phyloP scores from a whole-genome alignment of 2,797 vertebrate species.

The Diglossa cyanea region DNA sequence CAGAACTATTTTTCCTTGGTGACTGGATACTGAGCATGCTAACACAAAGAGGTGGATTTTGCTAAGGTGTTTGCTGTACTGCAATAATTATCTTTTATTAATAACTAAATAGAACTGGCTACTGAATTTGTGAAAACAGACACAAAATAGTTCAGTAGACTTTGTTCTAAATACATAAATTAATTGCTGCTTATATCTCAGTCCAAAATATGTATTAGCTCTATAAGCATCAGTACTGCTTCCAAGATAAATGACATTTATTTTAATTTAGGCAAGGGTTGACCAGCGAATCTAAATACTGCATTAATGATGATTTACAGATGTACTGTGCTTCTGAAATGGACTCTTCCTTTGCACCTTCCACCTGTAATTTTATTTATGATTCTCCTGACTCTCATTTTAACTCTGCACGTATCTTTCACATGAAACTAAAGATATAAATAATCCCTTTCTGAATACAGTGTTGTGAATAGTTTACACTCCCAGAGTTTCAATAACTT shows the following conservation, averaged over 20 bases:
- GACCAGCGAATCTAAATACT: neutral
- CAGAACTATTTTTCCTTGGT: neutral
- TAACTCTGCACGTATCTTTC: neutral
- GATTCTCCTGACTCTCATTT: neutral
- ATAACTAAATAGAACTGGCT: neutral
- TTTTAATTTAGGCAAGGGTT: neutral
- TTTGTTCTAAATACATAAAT: neutral
- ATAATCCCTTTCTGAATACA: neutral
- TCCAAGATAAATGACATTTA: neutral
- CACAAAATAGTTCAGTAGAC: neutral
- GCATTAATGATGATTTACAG: neutral
- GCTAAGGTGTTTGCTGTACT: neutral
- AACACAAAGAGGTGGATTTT: neutral
- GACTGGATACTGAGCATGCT: neutral
- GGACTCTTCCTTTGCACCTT: neutral
- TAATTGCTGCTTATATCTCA: neutral
- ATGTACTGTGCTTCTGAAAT: neutral
- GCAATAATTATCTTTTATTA: neutral
- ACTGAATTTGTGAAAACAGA: neutral
- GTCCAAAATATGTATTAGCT: neutral
- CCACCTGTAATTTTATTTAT: neutral
- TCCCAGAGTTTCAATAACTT: neutral
- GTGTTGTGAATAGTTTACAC: neutral
- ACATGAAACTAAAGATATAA: neutral
- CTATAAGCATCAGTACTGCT: neutral